Conservation (phyloP, 2,113 vertebrate genomes). For the Scortum barcoo region DNA sequence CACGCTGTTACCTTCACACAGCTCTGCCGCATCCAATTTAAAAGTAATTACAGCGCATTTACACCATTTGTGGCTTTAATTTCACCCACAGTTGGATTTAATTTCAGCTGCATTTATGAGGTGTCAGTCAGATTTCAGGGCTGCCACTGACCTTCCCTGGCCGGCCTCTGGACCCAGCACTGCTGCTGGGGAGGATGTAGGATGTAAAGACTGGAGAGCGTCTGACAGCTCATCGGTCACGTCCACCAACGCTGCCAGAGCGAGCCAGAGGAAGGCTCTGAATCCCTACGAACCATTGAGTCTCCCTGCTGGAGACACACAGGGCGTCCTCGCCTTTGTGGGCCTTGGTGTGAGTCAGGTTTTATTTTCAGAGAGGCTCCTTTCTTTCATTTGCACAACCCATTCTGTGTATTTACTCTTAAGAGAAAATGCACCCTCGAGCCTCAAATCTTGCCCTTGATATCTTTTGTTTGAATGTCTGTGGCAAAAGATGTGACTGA, state of each 20-base stretch:
- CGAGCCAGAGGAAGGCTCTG: slow-evolving; percentile 24
- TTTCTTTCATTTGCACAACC: slow-evolving; percentile 20
- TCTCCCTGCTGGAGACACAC: slow-evolving; percentile 14
- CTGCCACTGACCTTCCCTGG: slow-evolving; percentile 55
- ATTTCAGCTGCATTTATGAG: slow-evolving; percentile 9
- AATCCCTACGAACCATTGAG: slow-evolving; percentile 31
- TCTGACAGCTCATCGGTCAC: slow-evolving; percentile 70
- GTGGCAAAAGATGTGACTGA: not conserved
- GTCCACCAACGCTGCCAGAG: slow-evolving; percentile 34
- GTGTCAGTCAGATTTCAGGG: slow-evolving; percentile 33
- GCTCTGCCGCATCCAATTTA: slow-evolving; percentile 10
- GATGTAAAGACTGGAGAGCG: slow-evolving; percentile 29
- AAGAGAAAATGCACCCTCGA: not conserved
- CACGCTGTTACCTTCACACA: slow-evolving; percentile 12
- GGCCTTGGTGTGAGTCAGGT: slow-evolving; percentile 9
- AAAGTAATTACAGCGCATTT: not conserved
- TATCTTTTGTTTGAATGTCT: slow-evolving; percentile 19
- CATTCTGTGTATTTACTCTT: slow-evolving; percentile 14
- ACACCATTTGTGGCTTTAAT: slow-evolving; percentile 8
- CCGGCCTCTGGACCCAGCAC: not conserved
- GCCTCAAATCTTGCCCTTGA: slow-evolving; percentile 15
- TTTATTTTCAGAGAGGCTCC: not conserved
- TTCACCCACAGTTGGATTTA: not conserved
- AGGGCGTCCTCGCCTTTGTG: not conserved
- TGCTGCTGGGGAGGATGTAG: slow-evolving; percentile 45